Evolutionary conservation across 2,113 vertebrate species (phyloP).

Genomic region (Boulengeromyrus knoepffleri): DNA sequence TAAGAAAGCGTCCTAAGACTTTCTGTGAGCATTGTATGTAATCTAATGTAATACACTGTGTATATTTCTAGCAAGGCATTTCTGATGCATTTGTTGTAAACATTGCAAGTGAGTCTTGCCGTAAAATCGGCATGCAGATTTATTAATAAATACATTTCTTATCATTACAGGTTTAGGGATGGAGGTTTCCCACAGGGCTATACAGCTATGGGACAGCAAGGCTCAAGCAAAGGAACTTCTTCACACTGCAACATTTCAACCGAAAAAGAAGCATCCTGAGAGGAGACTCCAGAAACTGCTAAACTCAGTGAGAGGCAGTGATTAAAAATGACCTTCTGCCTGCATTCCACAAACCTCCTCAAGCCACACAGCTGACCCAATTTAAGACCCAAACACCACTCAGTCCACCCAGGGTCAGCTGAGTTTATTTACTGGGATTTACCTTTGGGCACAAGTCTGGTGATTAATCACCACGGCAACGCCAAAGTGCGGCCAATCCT

Average conservation of each 20-base stretch:
- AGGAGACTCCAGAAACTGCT: background rate
- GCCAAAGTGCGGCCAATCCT: background rate
- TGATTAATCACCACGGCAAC: background rate
- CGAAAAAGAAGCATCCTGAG: background rate
- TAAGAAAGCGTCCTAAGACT: background rate
- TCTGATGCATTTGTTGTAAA: background rate
- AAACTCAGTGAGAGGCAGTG: background rate
- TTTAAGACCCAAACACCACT: background rate
- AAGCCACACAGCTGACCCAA: background rate
- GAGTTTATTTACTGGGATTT: conserved; percentile 2
- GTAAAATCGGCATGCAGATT: background rate
- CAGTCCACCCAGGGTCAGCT: background rate
- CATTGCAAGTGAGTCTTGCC: background rate
- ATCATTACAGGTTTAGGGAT: background rate
- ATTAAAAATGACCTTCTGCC: background rate
- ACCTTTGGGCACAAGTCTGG: background rate
- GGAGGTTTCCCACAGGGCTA: background rate
- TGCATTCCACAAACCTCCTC: background rate
- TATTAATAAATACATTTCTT: background rate
- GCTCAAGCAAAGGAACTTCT: background rate
- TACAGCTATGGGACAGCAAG: background rate
- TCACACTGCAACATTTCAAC: background rate
- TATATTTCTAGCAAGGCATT: background rate
- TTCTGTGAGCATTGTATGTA: background rate
- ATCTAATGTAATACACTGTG: background rate